Conservation (phyloP, 2,888 invertebrate genomes). For the Therioaphis trifolii region DNA sequence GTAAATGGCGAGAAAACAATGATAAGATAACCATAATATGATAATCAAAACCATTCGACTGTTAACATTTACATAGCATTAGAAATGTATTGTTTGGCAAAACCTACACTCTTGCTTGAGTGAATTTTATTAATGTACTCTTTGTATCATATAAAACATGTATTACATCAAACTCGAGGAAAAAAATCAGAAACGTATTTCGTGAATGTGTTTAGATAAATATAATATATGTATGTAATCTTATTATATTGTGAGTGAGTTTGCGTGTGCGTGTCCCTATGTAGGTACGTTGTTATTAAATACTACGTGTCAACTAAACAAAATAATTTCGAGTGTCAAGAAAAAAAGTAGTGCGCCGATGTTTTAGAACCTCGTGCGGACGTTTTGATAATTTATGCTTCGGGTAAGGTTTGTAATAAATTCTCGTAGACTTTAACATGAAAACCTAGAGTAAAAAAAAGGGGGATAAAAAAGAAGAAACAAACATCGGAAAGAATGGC, state of each 20-base stretch:
- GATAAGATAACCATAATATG: too few relatives aligned
- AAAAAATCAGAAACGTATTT: background rate
- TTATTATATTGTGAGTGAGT: background rate
- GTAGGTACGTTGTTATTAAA: background rate
- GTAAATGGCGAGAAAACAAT: too few relatives aligned
- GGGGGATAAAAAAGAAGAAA: background rate
- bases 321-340: background rate
- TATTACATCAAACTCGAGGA: too few relatives aligned
- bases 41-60: too few relatives aligned
- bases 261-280: background rate
- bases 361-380: constrained; percentile 15
- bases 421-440: background rate
- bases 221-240: background rate
- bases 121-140: too few relatives aligned
- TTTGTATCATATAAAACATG: too few relatives aligned
- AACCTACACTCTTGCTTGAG: too few relatives aligned
- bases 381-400: background rate
- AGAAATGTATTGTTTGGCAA: too few relatives aligned
- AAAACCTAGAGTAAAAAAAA: background rate
- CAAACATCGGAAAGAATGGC: constrained; percentile 17
- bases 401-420: constrained; percentile 4
- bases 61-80: too few relatives aligned
- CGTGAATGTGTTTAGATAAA: too few relatives aligned
- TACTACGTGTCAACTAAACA: constrained; percentile 16
- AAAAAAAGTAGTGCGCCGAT: background rate